A percentile compares a stretch with the other conserved stretches of the same genome.
Conservation (phyloP, 1,140 invertebrate genomes). For the Hermetia illucens region DNA sequence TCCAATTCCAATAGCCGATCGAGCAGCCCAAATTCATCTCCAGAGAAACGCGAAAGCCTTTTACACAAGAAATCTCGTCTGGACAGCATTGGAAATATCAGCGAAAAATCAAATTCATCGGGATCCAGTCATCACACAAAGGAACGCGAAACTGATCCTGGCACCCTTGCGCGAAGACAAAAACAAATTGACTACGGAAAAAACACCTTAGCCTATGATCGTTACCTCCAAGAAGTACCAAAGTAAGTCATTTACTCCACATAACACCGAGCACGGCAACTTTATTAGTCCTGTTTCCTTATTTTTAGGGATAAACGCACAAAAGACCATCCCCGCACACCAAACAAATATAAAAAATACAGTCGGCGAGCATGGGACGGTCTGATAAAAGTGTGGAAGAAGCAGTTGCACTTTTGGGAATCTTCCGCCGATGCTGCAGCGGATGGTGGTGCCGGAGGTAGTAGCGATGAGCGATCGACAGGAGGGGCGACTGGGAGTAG, state of each 20-base stretch:
- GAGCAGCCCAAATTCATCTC: constrained; percentile 15
- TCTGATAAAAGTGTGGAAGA: constrained; percentile 73
- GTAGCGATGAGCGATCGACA: too few relatives aligned
- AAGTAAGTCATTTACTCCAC: constrained; percentile 38
- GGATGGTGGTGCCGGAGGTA: constrained; percentile 5
- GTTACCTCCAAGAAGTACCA: constrained; percentile 56
- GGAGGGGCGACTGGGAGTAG: too few relatives aligned
- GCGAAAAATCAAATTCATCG: not conserved
- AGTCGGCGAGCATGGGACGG: constrained; percentile 83
- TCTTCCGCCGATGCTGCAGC: constrained; percentile 30
- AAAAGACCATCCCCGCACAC: constrained; percentile 68
- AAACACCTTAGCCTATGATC: constrained; percentile 77
- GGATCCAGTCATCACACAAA: constrained; percentile 9
- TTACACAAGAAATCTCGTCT: not conserved
- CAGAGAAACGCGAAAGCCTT: not conserved
- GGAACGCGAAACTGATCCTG: constrained; percentile 46
- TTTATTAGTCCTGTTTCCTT: constrained; percentile 7
- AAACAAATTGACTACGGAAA: constrained; percentile 94
- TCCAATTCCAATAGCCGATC: constrained; percentile 16
- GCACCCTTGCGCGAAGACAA: constrained; percentile 58
- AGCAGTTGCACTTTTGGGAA: constrained; percentile 73
- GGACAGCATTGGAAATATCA: not conserved
- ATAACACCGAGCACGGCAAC: constrained; percentile 4
- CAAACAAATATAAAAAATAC: constrained; percentile 73
- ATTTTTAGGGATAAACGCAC: constrained; percentile 32